Evolutionary conservation across 2,113 vertebrate species (phyloP).

Genomic region (Lynx canadensis): DNA sequence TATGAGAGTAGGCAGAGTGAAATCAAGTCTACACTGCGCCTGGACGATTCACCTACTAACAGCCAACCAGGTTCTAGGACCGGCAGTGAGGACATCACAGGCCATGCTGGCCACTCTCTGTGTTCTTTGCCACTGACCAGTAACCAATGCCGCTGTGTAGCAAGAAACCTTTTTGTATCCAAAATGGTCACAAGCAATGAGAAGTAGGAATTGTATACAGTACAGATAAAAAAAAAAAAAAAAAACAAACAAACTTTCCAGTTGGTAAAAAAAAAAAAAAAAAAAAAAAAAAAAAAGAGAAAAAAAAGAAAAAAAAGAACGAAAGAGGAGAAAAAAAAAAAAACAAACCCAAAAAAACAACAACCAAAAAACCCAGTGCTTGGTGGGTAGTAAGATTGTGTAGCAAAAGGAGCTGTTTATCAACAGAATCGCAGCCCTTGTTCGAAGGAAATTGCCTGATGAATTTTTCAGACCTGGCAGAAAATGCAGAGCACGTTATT

Average conservation of each 20-base stretch:
- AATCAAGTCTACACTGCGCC: neutral
- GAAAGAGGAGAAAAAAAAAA: neutral
- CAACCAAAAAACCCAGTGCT: neutral
- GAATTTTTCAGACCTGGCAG: conserved; percentile 67
- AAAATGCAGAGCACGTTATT: conserved; percentile 56
- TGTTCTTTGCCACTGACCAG: neutral
- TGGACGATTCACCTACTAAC: neutral
- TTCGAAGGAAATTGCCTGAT: conserved; percentile 58
- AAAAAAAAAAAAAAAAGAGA: neutral
- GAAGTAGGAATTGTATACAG: conserved; percentile 55
- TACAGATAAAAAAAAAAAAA: conserved; percentile 57
- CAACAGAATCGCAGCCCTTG: conserved; percentile 69
- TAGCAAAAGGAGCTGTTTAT: conserved; percentile 49
- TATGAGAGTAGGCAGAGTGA: neutral
- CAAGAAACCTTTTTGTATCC: neutral
- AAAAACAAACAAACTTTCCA: neutral
- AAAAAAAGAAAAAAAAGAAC: neutral
- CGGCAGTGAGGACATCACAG: neutral
- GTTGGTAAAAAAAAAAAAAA: conserved; percentile 36
- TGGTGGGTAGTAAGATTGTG: conserved; percentile 33
- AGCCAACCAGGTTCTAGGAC: neutral
- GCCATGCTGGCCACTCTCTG: neutral
- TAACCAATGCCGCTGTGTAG: neutral
- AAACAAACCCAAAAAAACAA: neutral
- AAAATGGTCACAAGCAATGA: conserved; percentile 45